Evolutionary conservation across 2,888 invertebrate genomes (phyloP), one percentile per base, ranked within the genome.

Genomic region (Epistrophella euchroma): DNA sequence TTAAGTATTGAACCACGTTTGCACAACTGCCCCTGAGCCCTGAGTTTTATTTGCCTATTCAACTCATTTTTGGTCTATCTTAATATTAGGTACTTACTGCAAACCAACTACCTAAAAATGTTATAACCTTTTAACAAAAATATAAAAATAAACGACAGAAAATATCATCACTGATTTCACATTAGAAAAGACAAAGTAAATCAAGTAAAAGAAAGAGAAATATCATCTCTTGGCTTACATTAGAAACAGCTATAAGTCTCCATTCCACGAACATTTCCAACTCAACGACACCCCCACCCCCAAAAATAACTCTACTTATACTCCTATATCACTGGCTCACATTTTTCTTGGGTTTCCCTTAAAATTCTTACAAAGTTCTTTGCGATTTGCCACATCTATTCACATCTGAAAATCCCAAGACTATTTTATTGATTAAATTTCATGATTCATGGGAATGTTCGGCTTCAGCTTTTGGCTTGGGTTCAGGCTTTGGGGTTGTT

Each of bases 371-470:
- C 70, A 32, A 58, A 81, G 80, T 81, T 70, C 70, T 45, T 77
- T 78, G 68, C 74, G 68, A 80, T 68, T 80, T 52, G 66, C 74
- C 73, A 73, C 73, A 74, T 74, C 80, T 55, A 73, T 74, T 74
- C 80, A 62, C 78, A 78, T 70, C 83, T 22, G 47, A 66, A 79
- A 80, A 75, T 79, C 79, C 84, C 84, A 84, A 58, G 84, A 84
- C 84, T 66, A 84, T 80, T 84, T 84, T 84, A 84, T 71, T 84
- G 84, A 84, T 84, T 84, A 80, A 84, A 84, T 84, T 84, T 75
- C 84, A 84, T 84, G 84, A 84, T 75, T 84, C 84, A 84, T 84
- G 71, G 74, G 84, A 71, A 55, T 74, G 70, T 79, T 79, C 25
- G 73, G 73, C 37, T 60, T 60, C 22, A 17, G 60, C 19, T 58